These are phyloP conservation scores for Aradophagus sp. DNA, from an alignment of 1,140 invertebrate genomes.

Conservation along the genomic window DNA sequence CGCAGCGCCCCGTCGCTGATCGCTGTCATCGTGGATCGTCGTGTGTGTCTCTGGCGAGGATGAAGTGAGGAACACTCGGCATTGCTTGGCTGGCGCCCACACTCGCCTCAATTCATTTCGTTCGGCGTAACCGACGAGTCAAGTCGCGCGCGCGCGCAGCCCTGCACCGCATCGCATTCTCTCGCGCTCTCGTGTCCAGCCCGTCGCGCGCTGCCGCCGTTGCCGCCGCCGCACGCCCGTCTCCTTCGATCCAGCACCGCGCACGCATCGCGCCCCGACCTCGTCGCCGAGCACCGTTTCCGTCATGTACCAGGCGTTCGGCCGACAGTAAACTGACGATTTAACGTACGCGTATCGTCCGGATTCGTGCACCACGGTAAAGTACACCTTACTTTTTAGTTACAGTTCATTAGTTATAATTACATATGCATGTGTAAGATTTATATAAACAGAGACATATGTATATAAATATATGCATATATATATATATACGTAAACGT, in stretches of 20 bases:
- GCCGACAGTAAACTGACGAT: constrained; percentile 70
- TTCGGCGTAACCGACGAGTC: constrained; percentile 73
- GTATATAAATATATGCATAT: no score
- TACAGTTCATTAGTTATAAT: no score
- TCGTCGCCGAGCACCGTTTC: constrained; percentile 45
- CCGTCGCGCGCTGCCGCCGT: neutral
- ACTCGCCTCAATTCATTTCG: constrained; percentile 61
- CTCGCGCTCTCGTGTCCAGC: constrained; percentile 3
- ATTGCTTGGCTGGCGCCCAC: constrained; percentile 13
- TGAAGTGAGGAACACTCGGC: constrained; percentile 31
- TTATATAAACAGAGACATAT: no score
- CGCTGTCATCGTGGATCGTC: constrained; percentile 23
- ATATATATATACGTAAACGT: no score
- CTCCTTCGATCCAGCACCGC: constrained; percentile 59
- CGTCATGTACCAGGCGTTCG: constrained; percentile 66
- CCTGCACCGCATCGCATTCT: no score
- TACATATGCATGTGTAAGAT: no score
- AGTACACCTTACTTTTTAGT: no score
- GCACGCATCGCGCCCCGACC: constrained; percentile 27
- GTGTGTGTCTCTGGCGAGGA: no score
- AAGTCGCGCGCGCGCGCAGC: constrained; percentile 55
- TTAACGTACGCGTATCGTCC: constrained; percentile 64
- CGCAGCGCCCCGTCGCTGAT: constrained; percentile 26
- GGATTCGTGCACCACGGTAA: constrained; percentile 70
- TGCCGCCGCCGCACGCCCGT: constrained; percentile 14